Conservation (phyloP, 2,797 vertebrate species). For the Gymnoscopelus braueri region DNA sequence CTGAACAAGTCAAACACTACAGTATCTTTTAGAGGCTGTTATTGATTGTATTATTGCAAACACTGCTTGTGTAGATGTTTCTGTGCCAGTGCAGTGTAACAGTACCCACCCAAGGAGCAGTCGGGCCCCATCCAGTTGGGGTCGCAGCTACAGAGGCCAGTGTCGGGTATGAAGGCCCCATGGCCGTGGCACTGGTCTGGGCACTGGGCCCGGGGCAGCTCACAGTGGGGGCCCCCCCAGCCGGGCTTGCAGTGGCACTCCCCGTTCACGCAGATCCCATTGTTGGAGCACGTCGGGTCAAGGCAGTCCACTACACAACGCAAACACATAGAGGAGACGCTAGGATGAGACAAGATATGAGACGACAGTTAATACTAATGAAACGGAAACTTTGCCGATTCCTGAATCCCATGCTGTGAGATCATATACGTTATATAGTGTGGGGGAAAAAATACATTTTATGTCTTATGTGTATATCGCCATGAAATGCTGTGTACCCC, state of each 20-base stretch:
- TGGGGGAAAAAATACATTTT: too few species aligned
- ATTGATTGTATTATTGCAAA: neutral
- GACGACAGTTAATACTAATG: too few species aligned
- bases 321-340: too few species aligned
- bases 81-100: neutral
- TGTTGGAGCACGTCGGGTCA: conserved; percentile 95
- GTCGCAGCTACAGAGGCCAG: conserved; percentile 96
- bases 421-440: too few species aligned
- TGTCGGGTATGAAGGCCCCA: conserved; percentile 95
- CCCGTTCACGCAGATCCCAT: conserved; percentile 95
- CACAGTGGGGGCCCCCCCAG: conserved; percentile 95
- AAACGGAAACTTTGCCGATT: too few species aligned
- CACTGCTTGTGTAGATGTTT: neutral
- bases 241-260: conserved; percentile 98
- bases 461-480: too few species aligned
- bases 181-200: conserved; percentile 98
- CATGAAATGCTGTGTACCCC: too few species aligned
- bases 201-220: conserved; percentile 94
- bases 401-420: too few species aligned
- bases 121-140: conserved; percentile 99
- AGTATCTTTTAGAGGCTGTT: conserved; percentile 38
- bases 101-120: conserved; percentile 94
- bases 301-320: conserved; percentile 87
- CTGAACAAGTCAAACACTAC: neutral
- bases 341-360: too few species aligned